Evolutionary conservation across 2,113 vertebrate species (phyloP).

Genomic region (Desmodus rotundus): DNA sequence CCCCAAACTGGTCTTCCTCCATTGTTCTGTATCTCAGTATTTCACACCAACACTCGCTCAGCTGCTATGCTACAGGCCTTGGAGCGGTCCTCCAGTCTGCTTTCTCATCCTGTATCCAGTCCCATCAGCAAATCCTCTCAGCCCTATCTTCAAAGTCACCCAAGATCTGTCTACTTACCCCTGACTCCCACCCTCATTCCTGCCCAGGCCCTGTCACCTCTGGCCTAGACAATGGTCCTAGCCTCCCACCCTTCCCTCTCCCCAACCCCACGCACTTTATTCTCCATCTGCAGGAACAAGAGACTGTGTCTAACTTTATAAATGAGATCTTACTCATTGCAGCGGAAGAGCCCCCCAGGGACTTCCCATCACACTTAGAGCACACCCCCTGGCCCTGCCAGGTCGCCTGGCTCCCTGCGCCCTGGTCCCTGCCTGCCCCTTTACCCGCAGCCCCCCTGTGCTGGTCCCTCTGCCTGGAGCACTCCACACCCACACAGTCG

Average conservation of each 20-base stretch:
- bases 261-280: neutral
- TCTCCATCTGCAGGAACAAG: neutral
- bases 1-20: neutral
- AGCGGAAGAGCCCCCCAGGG: neutral
- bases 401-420: rapidly evolving
- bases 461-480: neutral
- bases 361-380: neutral
- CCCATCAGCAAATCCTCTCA: neutral
- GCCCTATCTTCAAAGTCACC: neutral
- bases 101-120: neutral
- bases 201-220: neutral
- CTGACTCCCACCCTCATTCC: neutral
- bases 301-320: neutral
- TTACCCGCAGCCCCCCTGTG: too few relatives aligned
- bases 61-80: neutral
- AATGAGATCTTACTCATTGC: neutral
- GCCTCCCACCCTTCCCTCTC: neutral
- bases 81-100: neutral
- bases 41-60: neutral
- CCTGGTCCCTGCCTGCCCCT: neutral
- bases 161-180: neutral
- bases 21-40: neutral
- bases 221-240: neutral
- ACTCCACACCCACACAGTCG: rapidly evolving
- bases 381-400: neutral